These are phyloP conservation scores for Drosophila neotestacea DNA, from an alignment of 2,888 invertebrate species.

Conservation along the genomic window DNA sequence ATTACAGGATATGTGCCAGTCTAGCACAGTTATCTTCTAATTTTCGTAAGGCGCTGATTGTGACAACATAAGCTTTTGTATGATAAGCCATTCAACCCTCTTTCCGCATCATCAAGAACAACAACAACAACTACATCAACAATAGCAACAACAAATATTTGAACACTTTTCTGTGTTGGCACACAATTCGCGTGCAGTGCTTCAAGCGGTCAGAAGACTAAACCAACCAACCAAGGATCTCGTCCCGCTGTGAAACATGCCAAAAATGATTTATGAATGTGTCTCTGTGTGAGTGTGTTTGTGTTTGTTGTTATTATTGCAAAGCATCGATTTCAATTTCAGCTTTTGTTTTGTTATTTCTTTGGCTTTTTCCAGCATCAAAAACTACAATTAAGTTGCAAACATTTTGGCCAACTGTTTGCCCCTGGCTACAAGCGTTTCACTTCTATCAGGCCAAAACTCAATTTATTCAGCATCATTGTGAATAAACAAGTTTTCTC, in stretches of 20 bases:
- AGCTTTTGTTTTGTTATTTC: constrained; percentile 21
- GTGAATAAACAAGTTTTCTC: constrained; percentile 6
- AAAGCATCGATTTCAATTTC: constrained; percentile 66
- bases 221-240: constrained; percentile 19
- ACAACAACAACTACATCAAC: constrained; percentile 17
- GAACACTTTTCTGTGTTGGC: constrained; percentile 64
- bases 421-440: constrained; percentile 42
- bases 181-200: constrained; percentile 59
- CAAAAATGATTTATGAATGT: constrained; percentile 75
- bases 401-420: constrained; percentile 46
- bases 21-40: neutral
- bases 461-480: constrained; percentile 15
- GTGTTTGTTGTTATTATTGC: constrained; percentile 10
- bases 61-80: constrained; percentile 66
- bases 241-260: constrained; percentile 39
- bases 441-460: constrained; percentile 16
- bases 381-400: constrained; percentile 11
- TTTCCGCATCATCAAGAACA: constrained; percentile 10
- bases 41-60: constrained; percentile 21
- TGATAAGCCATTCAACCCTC: constrained; percentile 27
- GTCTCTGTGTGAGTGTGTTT: constrained; percentile 14
- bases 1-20: constrained; percentile 9
- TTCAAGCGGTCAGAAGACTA: constrained; percentile 37
- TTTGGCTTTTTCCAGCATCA: constrained; percentile 6
- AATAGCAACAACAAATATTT: constrained; percentile 64